These are phyloP conservation scores for Pseudorhombus dupliciocellatus DNA, from an alignment of 2,113 vertebrate genomes.

Conservation along the genomic window DNA sequence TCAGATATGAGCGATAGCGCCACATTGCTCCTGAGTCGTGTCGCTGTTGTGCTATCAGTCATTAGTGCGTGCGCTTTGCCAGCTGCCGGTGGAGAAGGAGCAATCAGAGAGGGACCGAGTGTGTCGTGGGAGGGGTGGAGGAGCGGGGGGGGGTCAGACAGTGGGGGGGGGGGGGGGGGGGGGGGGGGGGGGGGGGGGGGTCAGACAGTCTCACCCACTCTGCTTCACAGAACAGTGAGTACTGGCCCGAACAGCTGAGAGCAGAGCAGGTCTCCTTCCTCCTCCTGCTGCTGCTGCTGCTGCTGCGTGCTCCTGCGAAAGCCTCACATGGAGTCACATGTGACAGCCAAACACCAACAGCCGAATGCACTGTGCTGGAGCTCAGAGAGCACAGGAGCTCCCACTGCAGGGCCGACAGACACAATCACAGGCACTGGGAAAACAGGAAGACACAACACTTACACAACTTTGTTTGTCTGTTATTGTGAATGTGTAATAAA, in stretches of 20 bases:
- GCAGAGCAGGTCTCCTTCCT: constrained; percentile 67
- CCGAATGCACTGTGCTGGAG: constrained; percentile 46
- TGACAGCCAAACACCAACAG: constrained; percentile 61
- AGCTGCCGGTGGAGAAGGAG: constrained; percentile 52
- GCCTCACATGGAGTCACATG: constrained; percentile 78
- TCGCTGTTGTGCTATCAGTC: constrained; percentile 14
- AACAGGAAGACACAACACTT: constrained; percentile 24
- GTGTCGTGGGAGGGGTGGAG: constrained; percentile 5
- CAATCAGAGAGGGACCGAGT: constrained; percentile 36
- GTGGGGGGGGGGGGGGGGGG: constrained; percentile 9
- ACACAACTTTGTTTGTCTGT: constrained; percentile 8
- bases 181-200: constrained; percentile 10
- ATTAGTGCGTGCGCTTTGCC: constrained; percentile 56
- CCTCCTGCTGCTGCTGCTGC: constrained; percentile 49
- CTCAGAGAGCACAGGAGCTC: constrained; percentile 44
- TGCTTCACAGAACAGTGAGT: constrained; percentile 62
- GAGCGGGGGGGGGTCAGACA: constrained; percentile 31
- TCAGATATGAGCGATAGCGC: not conserved
- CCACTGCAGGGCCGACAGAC: constrained; percentile 39
- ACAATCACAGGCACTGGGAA: constrained; percentile 22
- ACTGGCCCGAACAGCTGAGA: constrained; percentile 70
- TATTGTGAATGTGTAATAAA: constrained; percentile 12
- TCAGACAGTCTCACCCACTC: constrained; percentile 52
- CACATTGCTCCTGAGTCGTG: not conserved
- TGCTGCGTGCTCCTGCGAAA: constrained; percentile 56